Evolutionary conservation across 2,888 invertebrate genomes (phyloP).

Genomic region (Microplitis manilae): DNA sequence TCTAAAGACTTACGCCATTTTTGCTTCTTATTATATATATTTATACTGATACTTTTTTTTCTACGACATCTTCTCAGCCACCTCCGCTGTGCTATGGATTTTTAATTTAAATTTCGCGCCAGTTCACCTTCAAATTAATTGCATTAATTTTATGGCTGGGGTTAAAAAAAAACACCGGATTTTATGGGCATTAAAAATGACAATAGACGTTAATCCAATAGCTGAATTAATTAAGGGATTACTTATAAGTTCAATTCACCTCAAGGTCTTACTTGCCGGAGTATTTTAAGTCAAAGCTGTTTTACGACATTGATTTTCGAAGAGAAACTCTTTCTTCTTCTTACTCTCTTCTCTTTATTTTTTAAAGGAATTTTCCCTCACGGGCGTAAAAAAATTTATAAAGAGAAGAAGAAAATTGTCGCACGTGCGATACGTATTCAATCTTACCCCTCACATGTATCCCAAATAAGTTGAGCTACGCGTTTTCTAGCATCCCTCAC

Average conservation of each 20-base stretch:
- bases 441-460: not conserved
- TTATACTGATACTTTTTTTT: not conserved
- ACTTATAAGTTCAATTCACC: too few species aligned
- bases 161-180: not conserved
- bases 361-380: too few species aligned
- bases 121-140: not conserved
- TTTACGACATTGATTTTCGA: too few species aligned
- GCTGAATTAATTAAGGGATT: too few species aligned
- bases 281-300: too few species aligned
- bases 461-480: not conserved
- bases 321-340: too few species aligned
- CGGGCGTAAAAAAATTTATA: too few species aligned
- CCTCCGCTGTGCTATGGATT: not conserved
- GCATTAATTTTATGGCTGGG: constrained; percentile 9
- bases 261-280: too few species aligned
- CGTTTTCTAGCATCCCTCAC: not conserved
- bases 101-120: not conserved
- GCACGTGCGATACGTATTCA: too few species aligned
- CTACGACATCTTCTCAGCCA: not conserved
- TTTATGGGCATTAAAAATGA: not conserved
- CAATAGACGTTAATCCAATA: not conserved
- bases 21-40: not conserved
- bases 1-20: not conserved
- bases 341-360: too few species aligned
- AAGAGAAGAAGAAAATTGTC: too few species aligned